phyloP scores from a whole-genome alignment of 1,140 invertebrate species.

The Chironomus tepperi region DNA sequence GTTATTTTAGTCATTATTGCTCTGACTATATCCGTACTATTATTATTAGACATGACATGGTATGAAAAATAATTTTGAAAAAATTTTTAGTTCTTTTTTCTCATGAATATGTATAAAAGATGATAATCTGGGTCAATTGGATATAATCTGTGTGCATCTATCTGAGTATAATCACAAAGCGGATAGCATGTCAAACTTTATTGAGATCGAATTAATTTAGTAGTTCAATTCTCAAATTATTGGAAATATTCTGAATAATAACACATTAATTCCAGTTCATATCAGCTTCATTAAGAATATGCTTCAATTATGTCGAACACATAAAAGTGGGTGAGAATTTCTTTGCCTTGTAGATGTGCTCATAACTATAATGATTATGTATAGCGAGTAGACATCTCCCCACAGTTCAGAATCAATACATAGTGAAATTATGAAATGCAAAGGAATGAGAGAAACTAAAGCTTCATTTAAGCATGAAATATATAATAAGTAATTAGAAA shows the following conservation, averaged over 20 bases:
- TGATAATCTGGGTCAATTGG: not conserved
- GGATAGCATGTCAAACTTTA: not conserved
- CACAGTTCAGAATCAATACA: not conserved
- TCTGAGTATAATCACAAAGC: not conserved
- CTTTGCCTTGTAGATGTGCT: too few species aligned
- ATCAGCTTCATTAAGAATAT: not conserved
- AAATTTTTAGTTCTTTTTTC: too few species aligned
- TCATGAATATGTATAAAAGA: not conserved
- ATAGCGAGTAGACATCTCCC: too few species aligned
- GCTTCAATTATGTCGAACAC: too few species aligned
- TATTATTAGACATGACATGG: too few species aligned
- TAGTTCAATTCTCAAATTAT: not conserved
- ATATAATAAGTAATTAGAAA: conserved; percentile 1
- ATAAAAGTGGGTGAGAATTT: too few species aligned
- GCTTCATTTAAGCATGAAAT: not conserved
- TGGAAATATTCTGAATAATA: not conserved
- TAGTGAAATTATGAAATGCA: not conserved
- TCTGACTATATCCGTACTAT: too few species aligned
- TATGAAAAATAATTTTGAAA: too few species aligned
- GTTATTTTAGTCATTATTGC: too few species aligned
- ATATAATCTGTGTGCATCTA: not conserved
- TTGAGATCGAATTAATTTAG: not conserved
- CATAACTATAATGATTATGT: too few species aligned
- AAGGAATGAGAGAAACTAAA: not conserved
- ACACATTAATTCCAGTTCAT: not conserved